Evolutionary conservation across 2,888 invertebrate species (phyloP).

Genomic region (Mechanitis mazaeus): DNA sequence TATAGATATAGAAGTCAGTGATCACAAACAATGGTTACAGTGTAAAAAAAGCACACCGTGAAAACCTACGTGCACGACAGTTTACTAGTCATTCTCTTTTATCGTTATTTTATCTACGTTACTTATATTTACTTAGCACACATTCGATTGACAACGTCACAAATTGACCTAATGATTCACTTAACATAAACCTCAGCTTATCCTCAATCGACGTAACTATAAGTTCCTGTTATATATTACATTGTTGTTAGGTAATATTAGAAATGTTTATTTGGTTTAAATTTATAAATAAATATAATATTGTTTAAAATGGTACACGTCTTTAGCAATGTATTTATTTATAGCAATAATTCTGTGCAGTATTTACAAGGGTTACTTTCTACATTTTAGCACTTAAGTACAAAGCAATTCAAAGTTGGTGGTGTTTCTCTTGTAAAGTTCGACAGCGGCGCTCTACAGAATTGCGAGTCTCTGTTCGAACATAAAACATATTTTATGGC

Average conservation of each 20-base stretch:
- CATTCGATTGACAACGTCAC: constrained; percentile 67
- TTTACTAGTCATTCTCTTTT: constrained; percentile 36
- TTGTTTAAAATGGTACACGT: too few relatives aligned
- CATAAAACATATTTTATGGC: constrained; percentile 74
- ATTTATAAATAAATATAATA: constrained; percentile 30
- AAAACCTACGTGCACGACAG: constrained; percentile 34
- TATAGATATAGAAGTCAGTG: constrained; percentile 41
- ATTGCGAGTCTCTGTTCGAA: constrained; percentile 52
- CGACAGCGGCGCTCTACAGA: constrained; percentile 52
- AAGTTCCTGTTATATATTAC: constrained; percentile 27
- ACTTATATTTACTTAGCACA: constrained; percentile 54
- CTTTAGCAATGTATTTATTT: too few relatives aligned
- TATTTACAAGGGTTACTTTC: constrained; percentile 38
- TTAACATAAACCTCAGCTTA: constrained; percentile 64
- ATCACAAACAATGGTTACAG: constrained; percentile 47
- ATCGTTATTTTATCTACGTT: constrained; percentile 41
- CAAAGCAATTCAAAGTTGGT: constrained; percentile 59
- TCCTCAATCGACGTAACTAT: constrained; percentile 64
- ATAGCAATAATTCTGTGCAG: constrained; percentile 7
- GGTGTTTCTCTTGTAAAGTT: constrained; percentile 60
- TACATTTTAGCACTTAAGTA: constrained; percentile 61
- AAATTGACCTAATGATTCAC: constrained; percentile 72
- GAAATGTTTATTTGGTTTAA: neutral
- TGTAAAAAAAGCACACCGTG: constrained; percentile 39
- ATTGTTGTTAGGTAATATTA: neutral